Base-by-base conservation (phyloP, 2,888 invertebrate species). In the Scelioninae gen. 1 region DNA sequence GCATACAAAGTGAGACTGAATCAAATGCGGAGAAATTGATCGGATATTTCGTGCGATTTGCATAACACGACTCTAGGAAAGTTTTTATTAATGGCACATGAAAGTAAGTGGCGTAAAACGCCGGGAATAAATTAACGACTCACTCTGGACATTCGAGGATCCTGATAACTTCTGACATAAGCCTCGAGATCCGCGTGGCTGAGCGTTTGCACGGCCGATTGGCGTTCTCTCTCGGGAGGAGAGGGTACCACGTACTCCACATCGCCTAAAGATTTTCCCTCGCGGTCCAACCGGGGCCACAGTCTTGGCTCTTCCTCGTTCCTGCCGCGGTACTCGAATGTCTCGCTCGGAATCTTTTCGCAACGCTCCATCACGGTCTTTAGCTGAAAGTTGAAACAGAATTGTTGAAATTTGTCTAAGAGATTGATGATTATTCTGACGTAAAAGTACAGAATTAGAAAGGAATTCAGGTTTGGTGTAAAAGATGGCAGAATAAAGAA, bases 121-220 rank as follows among this genome's bases (percentile, higher is more conserved):
- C 62, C 56, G 40, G 43, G 62, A 79, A 65, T 72, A 56, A 56
- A 68, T 63, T 60, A 56, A 66, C 53, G 10, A 74, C 80, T 87
- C 82, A 91, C 91, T 88, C 91, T 90, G 66, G 92, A 88, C 83
- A 93, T 88, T 88, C 93, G 89, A 86, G 92, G 90, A 87, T 92
- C 88, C 89, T 94, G 94, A 90, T 95, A 95, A 84, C 94, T 94
- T 82, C 95, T 94, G 85, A 95, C 95, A 89, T 95, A 95, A 87
- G 95, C 95, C 90, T 96, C 95, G 80, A 96, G 93, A 88, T 95
- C 95, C 60, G 95, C 95, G 90, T 95, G 95, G 53, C 95, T 95
- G 84, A 94, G 92, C 72, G 91, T 90, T 79, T 91, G 91, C 11
- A 89, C 82, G 62, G 88, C 84, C 43, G 90, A 87, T 58, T 91